Percentiles rank a stretch among this genome's conserved stretches.
Evolutionary conservation across 2,797 vertebrate genomes (phyloP).

Genomic region (Phoxinus dragarum): DNA sequence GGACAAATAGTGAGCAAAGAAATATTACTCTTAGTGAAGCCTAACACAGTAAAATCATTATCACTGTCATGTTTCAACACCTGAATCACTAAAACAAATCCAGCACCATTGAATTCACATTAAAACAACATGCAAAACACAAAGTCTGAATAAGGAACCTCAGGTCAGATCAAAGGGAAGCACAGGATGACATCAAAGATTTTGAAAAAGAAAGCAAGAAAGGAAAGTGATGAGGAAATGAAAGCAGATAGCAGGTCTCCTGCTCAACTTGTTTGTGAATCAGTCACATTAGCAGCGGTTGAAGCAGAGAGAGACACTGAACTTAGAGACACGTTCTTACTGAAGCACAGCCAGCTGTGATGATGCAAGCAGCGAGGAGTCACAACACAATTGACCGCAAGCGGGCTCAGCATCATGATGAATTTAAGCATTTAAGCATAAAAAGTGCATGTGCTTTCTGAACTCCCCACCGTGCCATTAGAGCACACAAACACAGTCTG

Average conservation of each 20-base stretch:
- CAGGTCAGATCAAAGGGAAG: background rate
- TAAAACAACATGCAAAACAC: background rate
- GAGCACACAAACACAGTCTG: slow-evolving; percentile 43
- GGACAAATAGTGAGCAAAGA: background rate
- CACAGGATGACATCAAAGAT: background rate
- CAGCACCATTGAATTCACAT: background rate
- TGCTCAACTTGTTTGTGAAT: slow-evolving; percentile 25
- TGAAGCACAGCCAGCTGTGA: slow-evolving; percentile 20
- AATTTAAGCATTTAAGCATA: slow-evolving; percentile 38
- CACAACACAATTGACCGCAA: slow-evolving; percentile 41
- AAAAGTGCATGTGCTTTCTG: slow-evolving; percentile 12
- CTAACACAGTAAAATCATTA: background rate
- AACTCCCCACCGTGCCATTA: slow-evolving; percentile 42
- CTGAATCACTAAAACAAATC: background rate
- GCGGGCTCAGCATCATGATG: slow-evolving; percentile 31
- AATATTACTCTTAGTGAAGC: background rate
- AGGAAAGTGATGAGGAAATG: background rate
- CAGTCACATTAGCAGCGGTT: slow-evolving; percentile 2
- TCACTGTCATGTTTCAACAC: background rate
- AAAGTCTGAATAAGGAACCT: background rate
- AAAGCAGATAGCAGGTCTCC: slow-evolving; percentile 18
- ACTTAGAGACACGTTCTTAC: background rate
- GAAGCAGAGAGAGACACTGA: slow-evolving; percentile 2
- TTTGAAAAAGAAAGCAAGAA: background rate
- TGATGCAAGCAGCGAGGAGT: slow-evolving; percentile 41